Conservation (phyloP, 2,888 invertebrate species). For the Drosophila fulvimacula region DNA sequence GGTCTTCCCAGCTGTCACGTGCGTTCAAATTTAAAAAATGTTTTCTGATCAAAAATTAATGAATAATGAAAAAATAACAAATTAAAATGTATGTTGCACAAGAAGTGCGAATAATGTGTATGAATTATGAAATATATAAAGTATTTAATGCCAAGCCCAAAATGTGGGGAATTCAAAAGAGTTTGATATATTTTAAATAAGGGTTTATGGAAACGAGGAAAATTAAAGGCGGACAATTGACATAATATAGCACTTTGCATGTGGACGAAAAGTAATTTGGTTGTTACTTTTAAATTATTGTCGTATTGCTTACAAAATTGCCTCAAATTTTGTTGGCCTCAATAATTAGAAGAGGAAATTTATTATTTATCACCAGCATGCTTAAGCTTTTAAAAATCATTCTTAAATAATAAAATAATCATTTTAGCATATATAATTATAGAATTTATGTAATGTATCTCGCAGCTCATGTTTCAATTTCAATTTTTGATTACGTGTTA, state of each 20-base stretch:
- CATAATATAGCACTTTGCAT: too few species aligned
- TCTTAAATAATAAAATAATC: neutral
- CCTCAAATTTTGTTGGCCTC: too few species aligned
- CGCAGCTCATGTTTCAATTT: neutral
- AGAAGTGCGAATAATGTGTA: neutral
- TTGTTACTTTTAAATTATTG: too few species aligned
- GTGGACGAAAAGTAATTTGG: too few species aligned
- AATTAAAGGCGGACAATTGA: too few species aligned
- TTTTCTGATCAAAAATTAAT: too few species aligned
- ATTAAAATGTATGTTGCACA: neutral
- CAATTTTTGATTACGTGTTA: slow-evolving; percentile 3
- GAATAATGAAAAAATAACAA: too few species aligned
- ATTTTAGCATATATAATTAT: neutral
- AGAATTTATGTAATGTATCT: neutral
- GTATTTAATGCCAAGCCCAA: neutral
- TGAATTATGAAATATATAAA: too few species aligned
- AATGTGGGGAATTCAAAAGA: neutral
- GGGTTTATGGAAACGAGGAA: neutral
- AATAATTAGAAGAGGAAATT: neutral
- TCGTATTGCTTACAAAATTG: neutral
- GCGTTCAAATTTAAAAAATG: neutral
- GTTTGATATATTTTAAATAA: neutral
- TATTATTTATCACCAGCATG: neutral
- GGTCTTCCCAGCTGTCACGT: neutral
- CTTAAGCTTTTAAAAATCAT: neutral